phyloP scores from a whole-genome alignment of 2,113 vertebrate species.

The Pandion haliaetus region DNA sequence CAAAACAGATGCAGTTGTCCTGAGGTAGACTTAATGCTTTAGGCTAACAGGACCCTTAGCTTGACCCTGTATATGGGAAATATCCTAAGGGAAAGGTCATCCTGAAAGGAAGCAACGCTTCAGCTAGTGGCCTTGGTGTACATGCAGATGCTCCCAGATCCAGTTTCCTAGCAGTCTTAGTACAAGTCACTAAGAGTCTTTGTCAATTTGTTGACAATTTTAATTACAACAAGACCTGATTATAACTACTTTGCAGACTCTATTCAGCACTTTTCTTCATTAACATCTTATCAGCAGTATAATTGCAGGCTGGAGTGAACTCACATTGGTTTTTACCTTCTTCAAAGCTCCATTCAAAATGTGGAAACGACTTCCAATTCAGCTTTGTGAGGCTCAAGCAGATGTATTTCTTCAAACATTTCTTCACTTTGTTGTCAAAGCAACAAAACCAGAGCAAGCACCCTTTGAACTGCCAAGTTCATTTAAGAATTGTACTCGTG shows the following conservation, averaged over 20 bases:
- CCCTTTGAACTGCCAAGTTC: neutral
- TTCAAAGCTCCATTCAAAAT: neutral
- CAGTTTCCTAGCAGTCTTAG: neutral
- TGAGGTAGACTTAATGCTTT: neutral
- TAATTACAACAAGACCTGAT: constrained; percentile 52
- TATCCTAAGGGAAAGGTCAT: neutral
- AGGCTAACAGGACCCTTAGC: neutral
- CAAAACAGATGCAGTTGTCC: neutral
- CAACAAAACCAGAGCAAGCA: neutral
- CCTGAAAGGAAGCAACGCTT: neutral
- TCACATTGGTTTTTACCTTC: neutral
- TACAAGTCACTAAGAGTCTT: neutral
- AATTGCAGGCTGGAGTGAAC: neutral
- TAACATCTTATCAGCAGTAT: constrained; percentile 55
- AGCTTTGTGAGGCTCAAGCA: neutral
- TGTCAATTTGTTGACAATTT: constrained; percentile 57
- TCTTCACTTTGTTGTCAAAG: neutral
- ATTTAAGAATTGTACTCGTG: neutral
- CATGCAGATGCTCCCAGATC: neutral
- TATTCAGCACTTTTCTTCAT: neutral
- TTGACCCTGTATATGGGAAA: neutral
- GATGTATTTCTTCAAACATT: neutral
- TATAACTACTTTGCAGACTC: constrained; percentile 31
- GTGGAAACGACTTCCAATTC: neutral
- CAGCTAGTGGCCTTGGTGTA: neutral